Percentiles rank a stretch among this genome's conserved stretches.
These are phyloP conservation scores for Tricholauxania praeusta DNA, from an alignment of 2,888 invertebrate genomes.

Conservation along the genomic window DNA sequence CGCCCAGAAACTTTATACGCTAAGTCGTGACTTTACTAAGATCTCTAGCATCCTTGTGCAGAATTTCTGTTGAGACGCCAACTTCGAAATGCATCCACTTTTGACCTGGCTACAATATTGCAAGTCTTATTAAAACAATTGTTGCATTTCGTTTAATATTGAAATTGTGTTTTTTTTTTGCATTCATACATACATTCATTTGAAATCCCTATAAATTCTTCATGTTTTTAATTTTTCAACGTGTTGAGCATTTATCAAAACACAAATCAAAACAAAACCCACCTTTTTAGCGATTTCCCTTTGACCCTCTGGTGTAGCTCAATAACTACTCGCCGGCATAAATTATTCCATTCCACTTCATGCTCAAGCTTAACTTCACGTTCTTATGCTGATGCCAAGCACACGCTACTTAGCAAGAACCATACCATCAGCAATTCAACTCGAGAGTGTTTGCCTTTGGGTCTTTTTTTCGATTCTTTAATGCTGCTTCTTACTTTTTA, in stretches of 20 bases:
- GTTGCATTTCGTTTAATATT: too few species aligned
- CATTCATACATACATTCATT: too few species aligned
- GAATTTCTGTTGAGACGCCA: too few species aligned
- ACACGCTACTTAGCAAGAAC: neutral
- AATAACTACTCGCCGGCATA: too few species aligned
- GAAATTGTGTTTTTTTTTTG: too few species aligned
- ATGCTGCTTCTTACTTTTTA: constrained; percentile 3
- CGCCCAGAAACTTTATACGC: too few species aligned
- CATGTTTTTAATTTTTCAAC: neutral
- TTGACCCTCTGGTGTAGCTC: neutral
- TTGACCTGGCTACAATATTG: too few species aligned
- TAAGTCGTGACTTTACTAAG: too few species aligned
- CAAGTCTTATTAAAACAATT: too few species aligned
- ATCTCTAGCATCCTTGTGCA: too few species aligned
- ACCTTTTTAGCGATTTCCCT: neutral
- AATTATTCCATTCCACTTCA: neutral
- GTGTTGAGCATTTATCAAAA: constrained; percentile 19
- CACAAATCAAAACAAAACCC: constrained; percentile 19
- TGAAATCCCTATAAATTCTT: neutral
- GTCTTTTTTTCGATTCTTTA: neutral
- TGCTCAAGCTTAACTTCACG: neutral
- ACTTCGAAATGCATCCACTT: too few species aligned
- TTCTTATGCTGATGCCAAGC: neutral
- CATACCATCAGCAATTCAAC: neutral
- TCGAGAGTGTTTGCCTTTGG: neutral